phyloP scores from a whole-genome alignment of 1,140 invertebrate genomes.

The fruit fly (Drosophila melanogaster) region Release_6_plus_ISO1_MT NT_037436.4:15745501-15746000 shows the following conservation, averaged over 20 bases:
- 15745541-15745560: slow-evolving; percentile 76
- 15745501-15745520: slow-evolving; percentile 35
- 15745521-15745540: slow-evolving; percentile 65
- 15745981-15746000: slow-evolving; percentile 1
- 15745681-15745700: slow-evolving; percentile 19
- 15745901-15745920: not conserved
- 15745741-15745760: slow-evolving; percentile 70
- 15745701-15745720: not conserved
- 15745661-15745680: slow-evolving; percentile 54
- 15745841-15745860: not conserved
- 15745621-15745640: slow-evolving; percentile 34
- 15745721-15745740: slow-evolving; percentile 71
- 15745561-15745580: slow-evolving; percentile 81
- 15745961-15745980: not conserved
- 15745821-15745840: slow-evolving; percentile 2
- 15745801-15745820: slow-evolving; percentile 1
- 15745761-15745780: slow-evolving; percentile 23
- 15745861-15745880: slow-evolving; percentile 18
- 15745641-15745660: slow-evolving; percentile 74
- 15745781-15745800: slow-evolving; percentile 23
- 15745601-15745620: slow-evolving; percentile 73
- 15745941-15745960: not conserved
- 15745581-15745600: slow-evolving; percentile 78
- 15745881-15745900: too few species aligned
- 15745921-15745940: not conserved